Evolutionary conservation across 2,113 vertebrate species (phyloP), one percentile per base, ranked within the genome.

Genomic region (Cottus gobio): DNA sequence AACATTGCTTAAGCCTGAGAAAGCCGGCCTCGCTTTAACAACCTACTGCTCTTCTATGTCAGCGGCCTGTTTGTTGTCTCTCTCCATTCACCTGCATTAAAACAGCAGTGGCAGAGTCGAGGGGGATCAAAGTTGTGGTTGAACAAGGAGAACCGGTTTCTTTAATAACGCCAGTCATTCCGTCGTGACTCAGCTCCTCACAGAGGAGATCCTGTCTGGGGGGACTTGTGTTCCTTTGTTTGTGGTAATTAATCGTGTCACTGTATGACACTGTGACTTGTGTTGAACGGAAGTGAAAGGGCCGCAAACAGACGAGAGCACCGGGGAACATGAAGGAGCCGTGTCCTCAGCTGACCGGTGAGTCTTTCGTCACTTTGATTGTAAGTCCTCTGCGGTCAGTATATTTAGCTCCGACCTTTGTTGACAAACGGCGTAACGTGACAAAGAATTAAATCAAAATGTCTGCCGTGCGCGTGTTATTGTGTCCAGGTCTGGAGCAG

Each of bases 261-360:
- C 18, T 13, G n/a, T 44, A 30, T 62, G 37, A 63, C 31, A 11
- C 12, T 34, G 44, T 44, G 36, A 5, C 37, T 56, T 76, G 12
- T 79, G 34, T 34, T 77, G 0, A 68, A 68, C 84, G 87, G 85
- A 85, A 9, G 74, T 28, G 42, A 88, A 75, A n/a, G 72, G 50
- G 31, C 39, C 48, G 85, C 58, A 61, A 81, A 65, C 60, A 37
- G 71, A 65, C 22, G 67, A 60, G 48, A 79, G 46, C 30, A 79
- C 37, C 44, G 24, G 63, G 26, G 75, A 85, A 2, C 48, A 6
- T 7, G 80, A 69, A 18, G 76, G 71, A 66, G 64, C 15, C 57
- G 42, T 71, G 64, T 76, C 83, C 1, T 85, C 83, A 5, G 44
- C 78, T 48, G 72, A 86, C 30, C 86, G 69, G 91, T 92, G 77